These are phyloP conservation scores for Neuroscelio doddi DNA, from an alignment of 2,888 invertebrate species.

Conservation along the genomic window DNA sequence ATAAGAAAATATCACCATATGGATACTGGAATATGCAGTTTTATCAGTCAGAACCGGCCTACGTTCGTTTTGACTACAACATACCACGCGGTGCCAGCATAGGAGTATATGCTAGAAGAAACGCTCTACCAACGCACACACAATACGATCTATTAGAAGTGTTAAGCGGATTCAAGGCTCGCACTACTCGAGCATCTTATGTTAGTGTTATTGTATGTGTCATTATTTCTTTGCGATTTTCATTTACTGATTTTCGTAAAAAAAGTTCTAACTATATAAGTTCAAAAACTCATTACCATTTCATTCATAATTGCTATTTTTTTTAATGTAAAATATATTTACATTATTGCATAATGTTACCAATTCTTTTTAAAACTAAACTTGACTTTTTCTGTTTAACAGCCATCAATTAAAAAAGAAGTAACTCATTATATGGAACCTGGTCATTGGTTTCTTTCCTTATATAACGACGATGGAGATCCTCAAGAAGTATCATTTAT, in stretches of 20 bases:
- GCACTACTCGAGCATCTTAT: conserved; percentile 88
- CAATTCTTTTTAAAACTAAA: too few species aligned
- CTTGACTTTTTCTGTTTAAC: conserved; percentile 58
- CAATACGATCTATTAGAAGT: conserved; percentile 97
- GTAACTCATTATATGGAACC: conserved; percentile 96
- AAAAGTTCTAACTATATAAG: too few species aligned
- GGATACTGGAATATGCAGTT: conserved; percentile 99
- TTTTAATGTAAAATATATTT: too few species aligned
- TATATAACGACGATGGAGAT: conserved; percentile 96
- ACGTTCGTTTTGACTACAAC: conserved; percentile 95
- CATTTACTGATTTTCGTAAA: too few species aligned
- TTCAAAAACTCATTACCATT: too few species aligned
- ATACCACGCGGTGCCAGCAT: conserved; percentile 93
- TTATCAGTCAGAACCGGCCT: conserved; percentile 93
- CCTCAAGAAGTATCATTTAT: conserved; percentile 90
- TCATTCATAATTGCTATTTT: too few species aligned
- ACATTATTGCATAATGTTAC: too few species aligned
- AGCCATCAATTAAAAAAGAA: conserved; percentile 92
- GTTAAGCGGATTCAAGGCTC: conserved; percentile 89
- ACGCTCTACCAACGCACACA: conserved; percentile 95
- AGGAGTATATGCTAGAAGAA: conserved; percentile 94
- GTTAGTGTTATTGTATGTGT: conserved; percentile 77
- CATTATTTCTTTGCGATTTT: conserved; percentile 41
- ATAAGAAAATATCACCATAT: conserved; percentile 92
- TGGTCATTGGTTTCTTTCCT: conserved; percentile 96